Evolutionary conservation across 2,797 vertebrate genomes (phyloP), one percentile per base, ranked within the genome.

Genomic region (Oophaga sylvatica): DNA sequence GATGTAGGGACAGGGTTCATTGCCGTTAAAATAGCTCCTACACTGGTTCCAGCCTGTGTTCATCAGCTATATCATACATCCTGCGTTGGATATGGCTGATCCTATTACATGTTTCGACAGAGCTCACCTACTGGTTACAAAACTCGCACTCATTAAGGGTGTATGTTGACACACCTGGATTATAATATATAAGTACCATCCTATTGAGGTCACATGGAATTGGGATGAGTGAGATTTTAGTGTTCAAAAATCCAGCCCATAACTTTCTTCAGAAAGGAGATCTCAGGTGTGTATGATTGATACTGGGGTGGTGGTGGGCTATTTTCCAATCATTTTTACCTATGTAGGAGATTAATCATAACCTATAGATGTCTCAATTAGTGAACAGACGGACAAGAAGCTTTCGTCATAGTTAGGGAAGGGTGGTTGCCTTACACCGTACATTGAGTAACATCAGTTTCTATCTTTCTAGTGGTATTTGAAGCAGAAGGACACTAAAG

Each of bases 121-220:
- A 63, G 62, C 53, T 45, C 13, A 3, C 2, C 12, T 71, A 48
- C 22, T 75, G 29, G 83, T 81, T 87, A 87, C 20, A 73, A 83
- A 73, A 75, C 68, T 35, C 65, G 65, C 41, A 48, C 70, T 76
- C 57, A 84, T 76, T 63, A 84, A 41, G 83, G 83, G 83, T 84
- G 83, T 41, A 83, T 68, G 35, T 83, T n/a, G 87, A 79, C 87
- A 87, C 87, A 79, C 87, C 87, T 86, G 62, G 29, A 70, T 86
- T 68, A 80, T 41, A 70, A 41, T 56, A 17, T 67, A 59, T 31
- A n/a, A 59, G 76, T 80, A 57, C 45, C 75, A 5, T 22, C 29
- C 20, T 77, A 70, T 59, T 83, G 53, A 83, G 35, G 80, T 87
- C 81, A 87, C 80, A 81, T 87, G 80, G 80, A 62, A 19, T 62